Percentiles rank a stretch among this genome's conserved stretches.
phyloP scores from a whole-genome alignment of 2,888 invertebrate species.

The Adelphocoris suturalis region DNA sequence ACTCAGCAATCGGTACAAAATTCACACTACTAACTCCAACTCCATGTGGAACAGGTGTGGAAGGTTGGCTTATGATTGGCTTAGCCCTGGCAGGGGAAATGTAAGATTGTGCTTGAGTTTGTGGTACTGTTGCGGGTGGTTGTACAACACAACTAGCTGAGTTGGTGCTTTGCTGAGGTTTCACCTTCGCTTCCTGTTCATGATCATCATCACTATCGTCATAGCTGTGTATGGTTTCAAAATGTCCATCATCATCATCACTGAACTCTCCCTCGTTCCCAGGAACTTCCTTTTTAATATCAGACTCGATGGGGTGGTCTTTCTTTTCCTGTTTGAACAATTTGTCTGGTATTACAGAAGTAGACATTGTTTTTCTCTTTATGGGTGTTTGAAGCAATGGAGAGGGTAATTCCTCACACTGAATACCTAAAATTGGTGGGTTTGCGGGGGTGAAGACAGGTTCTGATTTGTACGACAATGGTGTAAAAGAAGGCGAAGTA shows the following conservation, averaged over 20 bases:
- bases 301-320: background rate
- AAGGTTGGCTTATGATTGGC: background rate
- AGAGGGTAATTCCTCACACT: conserved; percentile 22
- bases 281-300: background rate
- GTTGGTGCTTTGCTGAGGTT: background rate
- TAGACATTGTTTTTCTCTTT: conserved; percentile 53
- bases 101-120: background rate
- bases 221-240: conserved; percentile 78
- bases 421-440: conserved; percentile 8
- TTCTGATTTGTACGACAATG: conserved; percentile 73
- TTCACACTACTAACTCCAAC: background rate
- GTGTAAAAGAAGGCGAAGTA: conserved; percentile 77
- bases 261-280: conserved; percentile 76
- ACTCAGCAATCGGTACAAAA: conserved; percentile 2
- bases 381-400: conserved; percentile 47
- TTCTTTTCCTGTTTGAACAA: conserved; percentile 41
- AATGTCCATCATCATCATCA: conserved; percentile 78
- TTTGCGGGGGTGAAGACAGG: conserved; percentile 68
- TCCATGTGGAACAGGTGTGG: background rate
- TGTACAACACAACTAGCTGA: background rate
- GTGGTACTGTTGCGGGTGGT: background rate
- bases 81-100: background rate
- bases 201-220: conserved; percentile 78
- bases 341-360: conserved; percentile 46
- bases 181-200: conserved; percentile 3